Base-by-base conservation (phyloP, 2,113 vertebrate genomes). In the Oplegnathus fasciatus region DNA sequence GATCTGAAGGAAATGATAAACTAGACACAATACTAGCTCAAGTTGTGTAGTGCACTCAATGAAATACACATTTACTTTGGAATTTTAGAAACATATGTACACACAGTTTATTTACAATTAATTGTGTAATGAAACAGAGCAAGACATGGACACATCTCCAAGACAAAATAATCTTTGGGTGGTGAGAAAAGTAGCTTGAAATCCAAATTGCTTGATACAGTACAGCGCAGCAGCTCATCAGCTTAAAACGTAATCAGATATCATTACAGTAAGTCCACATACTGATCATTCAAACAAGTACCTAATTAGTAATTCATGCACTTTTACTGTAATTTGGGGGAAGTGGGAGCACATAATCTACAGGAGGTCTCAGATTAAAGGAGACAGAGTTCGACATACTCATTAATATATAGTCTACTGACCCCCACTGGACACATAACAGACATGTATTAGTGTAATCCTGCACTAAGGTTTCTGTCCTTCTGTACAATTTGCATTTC, bases 51-150 rank as follows among this genome's bases (percentile, higher is more conserved):
- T 48, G 61, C 15, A 57, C 57, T 66, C 1, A 6, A 26, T 74
- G 22, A 44, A 73, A 75, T 37, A 37, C 9, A 30, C 32, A 69
- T 40, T 68, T 55, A 20, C 5, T 57, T 32, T 46, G 13, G 32
- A 42, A 11, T 75, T 55, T 7, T 30, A 57, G 3, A 64, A 46
- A 80, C 17, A 50, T 34, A 64, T 32, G n/a, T 69, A 37, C 11
- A 65, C 2, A 71, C 9, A 69, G 64, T 87, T 87, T 75, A 75
- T 75, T 13, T 20, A 60, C 7, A 68, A 7, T 52, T 1, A 1
- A 30, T 30, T 75, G 44, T 76, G 22, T 3, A 17, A 70, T 69
- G 11, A 44, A 58, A 46, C 7, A 2, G 28, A 30, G 28, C 6
- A 55, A 44, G 22, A 58, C 32, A 74, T 30, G 3, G 66, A 55